A percentile compares a stretch with the other conserved stretches of the same genome.
These are phyloP conservation scores for Cyphomyrmex costatus DNA, from an alignment of 1,140 invertebrate genomes.

Conservation along the genomic window DNA sequence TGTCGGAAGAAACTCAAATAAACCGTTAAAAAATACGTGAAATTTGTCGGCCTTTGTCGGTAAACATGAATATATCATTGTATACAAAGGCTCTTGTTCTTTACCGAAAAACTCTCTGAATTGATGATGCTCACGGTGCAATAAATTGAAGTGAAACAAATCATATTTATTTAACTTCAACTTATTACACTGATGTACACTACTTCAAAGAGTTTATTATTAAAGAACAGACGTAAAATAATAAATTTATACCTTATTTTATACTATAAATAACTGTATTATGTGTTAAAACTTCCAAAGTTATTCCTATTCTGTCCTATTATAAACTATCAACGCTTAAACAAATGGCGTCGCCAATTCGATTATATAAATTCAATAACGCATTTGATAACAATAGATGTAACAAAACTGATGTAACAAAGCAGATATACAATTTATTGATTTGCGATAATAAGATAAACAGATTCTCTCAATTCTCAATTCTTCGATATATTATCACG, in stretches of 20 bases:
- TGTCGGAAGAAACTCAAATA: background rate
- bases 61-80: background rate
- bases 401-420: slow-evolving; percentile 39
- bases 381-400: slow-evolving; percentile 13
- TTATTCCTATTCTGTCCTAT: background rate
- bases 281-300: background rate
- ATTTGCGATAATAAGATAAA: slow-evolving; percentile 30
- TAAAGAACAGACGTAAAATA: background rate
- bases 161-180: too few species aligned
- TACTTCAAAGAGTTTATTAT: too few species aligned
- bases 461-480: slow-evolving; percentile 5
- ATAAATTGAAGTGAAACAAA: too few species aligned
- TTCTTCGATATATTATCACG: slow-evolving; percentile 11
- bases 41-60: background rate
- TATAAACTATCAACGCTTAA: slow-evolving; percentile 2
- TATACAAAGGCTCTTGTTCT: background rate
- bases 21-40: background rate
- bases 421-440: background rate
- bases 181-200: too few species aligned
- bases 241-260: slow-evolving; percentile 15
- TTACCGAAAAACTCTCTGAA: too few species aligned
- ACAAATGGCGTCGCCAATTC: slow-evolving; percentile 18
- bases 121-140: too few species aligned
- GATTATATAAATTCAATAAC: slow-evolving; percentile 17
- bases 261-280: background rate